Evolutionary conservation across 1,140 invertebrate species (phyloP), one percentile per base, ranked within the genome.

Genomic region (Drosophila hydei): DNA sequence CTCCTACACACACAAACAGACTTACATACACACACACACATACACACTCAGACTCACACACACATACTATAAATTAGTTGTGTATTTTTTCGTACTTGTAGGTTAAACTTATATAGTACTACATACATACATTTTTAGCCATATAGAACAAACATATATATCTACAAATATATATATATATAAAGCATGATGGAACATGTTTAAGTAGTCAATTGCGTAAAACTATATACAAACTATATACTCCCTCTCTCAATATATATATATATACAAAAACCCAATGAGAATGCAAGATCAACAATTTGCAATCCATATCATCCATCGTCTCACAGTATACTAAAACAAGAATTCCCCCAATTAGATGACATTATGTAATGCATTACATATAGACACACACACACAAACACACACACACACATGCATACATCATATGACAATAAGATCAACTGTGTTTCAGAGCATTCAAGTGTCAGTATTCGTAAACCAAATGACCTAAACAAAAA

Each of bases 351-450:
- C 51, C 67, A 75, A 65, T 48, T 75, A 75, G 55, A 85, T 70
- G 68, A 36, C 80, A 83, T 78, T 78, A 69, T 43, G 56, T 58
- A 55, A 6, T n/a, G n/a, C 48, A 77, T 72, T 64, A 68, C 33
- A 42, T 71, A 75, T 47, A 52, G 45, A 60, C 52, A 42, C 2
- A 77, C 42, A 30, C 6, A 30, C 2, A 30, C 27, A 40, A 61
- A 68, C 33, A 47, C 67, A 75, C 52, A 45, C 11, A 77, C 45
- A 60, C 60, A 65, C 65, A 81, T 72, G 56, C 79, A 81, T 68
- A 79, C 72, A 88, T 90, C 78, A 81, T 87, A 90, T 90, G 87
- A 90, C 87, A 90, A 90, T 90, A 90, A 90, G 81, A 87, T 90
- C 87, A 90, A 90, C 87, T 90, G 87, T 90, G 87, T 90, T 90